These are phyloP conservation scores for Tarsius wallacei DNA, from an alignment of 2,797 vertebrate species.

Conservation along the genomic window DNA sequence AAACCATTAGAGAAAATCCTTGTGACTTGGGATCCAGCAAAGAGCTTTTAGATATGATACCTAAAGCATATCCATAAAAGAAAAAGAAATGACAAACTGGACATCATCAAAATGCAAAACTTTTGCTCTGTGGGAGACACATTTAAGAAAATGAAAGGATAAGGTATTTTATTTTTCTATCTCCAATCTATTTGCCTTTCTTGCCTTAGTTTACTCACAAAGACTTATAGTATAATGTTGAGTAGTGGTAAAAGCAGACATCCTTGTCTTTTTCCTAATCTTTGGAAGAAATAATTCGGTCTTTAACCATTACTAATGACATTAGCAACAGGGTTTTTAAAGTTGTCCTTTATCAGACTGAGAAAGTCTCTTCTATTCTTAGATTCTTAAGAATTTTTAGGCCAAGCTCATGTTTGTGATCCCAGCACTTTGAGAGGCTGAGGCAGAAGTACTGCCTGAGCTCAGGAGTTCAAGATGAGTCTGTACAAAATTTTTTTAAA, in stretches of 20 bases:
- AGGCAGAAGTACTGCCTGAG: too few relatives aligned
- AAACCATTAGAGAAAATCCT: not conserved
- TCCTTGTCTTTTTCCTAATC: not conserved
- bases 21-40: not conserved
- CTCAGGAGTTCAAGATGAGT: too few relatives aligned
- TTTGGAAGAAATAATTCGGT: not conserved
- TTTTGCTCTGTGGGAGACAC: not conserved
- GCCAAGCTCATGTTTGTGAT: too few relatives aligned
- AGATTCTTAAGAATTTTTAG: not conserved
- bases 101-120: conserved; percentile 49
- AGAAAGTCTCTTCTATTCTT: not conserved
- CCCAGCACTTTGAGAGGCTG: too few relatives aligned
- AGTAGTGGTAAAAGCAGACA: not conserved
- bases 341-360: not conserved
- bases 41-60: not conserved
- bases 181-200: not conserved
- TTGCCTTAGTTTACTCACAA: not conserved
- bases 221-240: not conserved
- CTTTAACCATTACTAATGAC: not conserved
- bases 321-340: not conserved
- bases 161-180: not conserved
- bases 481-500: too few relatives aligned
- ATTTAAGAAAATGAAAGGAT: conserved; percentile 33
- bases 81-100: not conserved
- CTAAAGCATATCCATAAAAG: not conserved